phyloP scores from a whole-genome alignment of 2,797 vertebrate genomes.

The Pempheris klunzingeri region DNA sequence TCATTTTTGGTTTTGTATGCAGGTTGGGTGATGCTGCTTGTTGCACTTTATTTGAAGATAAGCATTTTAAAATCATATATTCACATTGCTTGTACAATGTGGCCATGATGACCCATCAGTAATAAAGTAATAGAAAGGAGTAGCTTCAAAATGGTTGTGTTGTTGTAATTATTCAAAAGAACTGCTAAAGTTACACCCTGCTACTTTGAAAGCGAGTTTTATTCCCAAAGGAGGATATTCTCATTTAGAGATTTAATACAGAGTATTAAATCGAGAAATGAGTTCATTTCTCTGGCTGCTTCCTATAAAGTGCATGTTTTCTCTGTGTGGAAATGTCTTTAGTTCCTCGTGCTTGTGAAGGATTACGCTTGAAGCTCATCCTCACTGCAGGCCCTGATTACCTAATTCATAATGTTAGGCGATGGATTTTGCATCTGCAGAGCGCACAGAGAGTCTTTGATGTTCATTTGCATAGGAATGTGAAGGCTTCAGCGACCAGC shows the following conservation, averaged over 20 bases:
- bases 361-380: constrained; percentile 48
- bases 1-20: constrained; percentile 21
- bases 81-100: not conserved
- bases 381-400: constrained; percentile 42
- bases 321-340: constrained; percentile 12
- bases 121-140: not conserved
- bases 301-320: constrained; percentile 6
- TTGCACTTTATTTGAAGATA: constrained; percentile 7
- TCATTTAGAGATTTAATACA: too few relatives aligned
- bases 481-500: constrained; percentile 23
- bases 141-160: not conserved
- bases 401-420: constrained; percentile 15
- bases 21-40: not conserved
- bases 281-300: not conserved
- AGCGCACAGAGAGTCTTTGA: constrained; percentile 42
- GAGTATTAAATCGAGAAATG: not conserved
- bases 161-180: not conserved
- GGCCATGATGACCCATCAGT: not conserved
- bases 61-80: not conserved
- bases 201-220: not conserved
- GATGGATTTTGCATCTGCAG: constrained; percentile 57
- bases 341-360: constrained; percentile 29
- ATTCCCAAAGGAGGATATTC: not conserved
- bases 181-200: not conserved
- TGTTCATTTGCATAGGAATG: constrained; percentile 60